Evolutionary conservation across 2,797 vertebrate genomes (phyloP).

Genomic region (Falco berigora): DNA sequence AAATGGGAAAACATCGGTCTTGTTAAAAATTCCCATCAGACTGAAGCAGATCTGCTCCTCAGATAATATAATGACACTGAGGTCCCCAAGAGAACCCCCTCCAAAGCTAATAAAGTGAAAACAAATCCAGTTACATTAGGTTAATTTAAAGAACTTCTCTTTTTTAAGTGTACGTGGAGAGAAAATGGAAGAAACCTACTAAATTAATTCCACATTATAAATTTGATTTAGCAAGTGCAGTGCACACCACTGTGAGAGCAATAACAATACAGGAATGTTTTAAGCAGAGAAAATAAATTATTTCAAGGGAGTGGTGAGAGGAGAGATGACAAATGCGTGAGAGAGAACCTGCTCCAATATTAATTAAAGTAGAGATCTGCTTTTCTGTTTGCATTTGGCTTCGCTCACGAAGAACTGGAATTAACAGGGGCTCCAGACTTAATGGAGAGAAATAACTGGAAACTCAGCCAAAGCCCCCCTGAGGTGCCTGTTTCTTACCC

Average conservation of each 20-base stretch:
- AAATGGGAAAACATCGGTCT: conserved; percentile 27
- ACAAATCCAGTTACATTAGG: conserved; percentile 55
- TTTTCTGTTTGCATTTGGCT: not conserved
- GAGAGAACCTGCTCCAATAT: not conserved
- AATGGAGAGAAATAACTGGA: not conserved
- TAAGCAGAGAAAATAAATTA: conserved; percentile 27
- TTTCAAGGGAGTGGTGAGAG: conserved; percentile 5
- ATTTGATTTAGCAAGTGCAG: conserved; percentile 32
- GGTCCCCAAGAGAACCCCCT: conserved; percentile 34
- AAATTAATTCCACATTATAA: conserved; percentile 52
- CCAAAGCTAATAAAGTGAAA: conserved; percentile 52
- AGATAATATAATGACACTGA: conserved; percentile 35
- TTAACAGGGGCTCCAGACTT: not conserved
- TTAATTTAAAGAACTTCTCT: conserved; percentile 55
- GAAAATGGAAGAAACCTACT: conserved; percentile 18
- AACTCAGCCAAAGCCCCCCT: not conserved
- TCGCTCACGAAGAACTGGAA: not conserved
- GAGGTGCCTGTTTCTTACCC: not conserved
- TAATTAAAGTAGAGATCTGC: conserved; percentile 12
- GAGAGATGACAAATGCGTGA: not conserved
- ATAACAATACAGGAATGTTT: conserved; percentile 1
- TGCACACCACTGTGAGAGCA: conserved; percentile 27
- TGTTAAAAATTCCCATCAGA: conserved; percentile 44
- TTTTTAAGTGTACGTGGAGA: conserved; percentile 8
- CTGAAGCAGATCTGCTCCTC: conserved; percentile 28